Evolutionary conservation across 2,888 invertebrate genomes (phyloP).

Genomic region (Helicoverpa assulta): DNA sequence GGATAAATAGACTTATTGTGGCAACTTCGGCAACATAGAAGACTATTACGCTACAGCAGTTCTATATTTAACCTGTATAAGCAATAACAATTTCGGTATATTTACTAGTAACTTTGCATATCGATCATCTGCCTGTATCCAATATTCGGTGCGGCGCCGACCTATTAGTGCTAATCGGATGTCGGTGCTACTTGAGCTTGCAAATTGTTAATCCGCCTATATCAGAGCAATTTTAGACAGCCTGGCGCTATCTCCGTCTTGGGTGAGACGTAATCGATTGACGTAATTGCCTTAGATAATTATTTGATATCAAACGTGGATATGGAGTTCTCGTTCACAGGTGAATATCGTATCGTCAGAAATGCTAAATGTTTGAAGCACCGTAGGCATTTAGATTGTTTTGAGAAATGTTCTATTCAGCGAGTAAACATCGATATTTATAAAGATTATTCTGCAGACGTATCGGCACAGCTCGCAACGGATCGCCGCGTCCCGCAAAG

Average conservation of each 20-base stretch:
- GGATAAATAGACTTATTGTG: too few relatives aligned
- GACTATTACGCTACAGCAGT: too few relatives aligned
- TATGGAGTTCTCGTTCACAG: background rate
- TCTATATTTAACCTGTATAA: too few relatives aligned
- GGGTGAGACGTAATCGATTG: slow-evolving; percentile 22
- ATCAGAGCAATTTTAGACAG: slow-evolving; percentile 48
- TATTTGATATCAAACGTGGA: slow-evolving; percentile 13
- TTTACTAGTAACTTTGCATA: slow-evolving; percentile 16
- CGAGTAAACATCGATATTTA: background rate
- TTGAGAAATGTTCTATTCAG: background rate
- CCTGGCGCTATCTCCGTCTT: slow-evolving; percentile 32
- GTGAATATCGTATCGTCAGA: too few relatives aligned
- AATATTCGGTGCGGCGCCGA: slow-evolving; percentile 31
- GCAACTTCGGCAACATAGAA: too few relatives aligned
- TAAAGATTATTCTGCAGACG: background rate
- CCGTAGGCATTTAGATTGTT: background rate
- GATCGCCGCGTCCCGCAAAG: slow-evolving; percentile 2
- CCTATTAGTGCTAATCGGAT: slow-evolving; percentile 51
- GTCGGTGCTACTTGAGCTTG: slow-evolving; percentile 44
- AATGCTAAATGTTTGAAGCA: too few relatives aligned
- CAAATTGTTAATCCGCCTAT: slow-evolving; percentile 50
- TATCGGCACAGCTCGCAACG: background rate
- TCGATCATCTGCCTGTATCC: slow-evolving; percentile 20
- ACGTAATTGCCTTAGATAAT: slow-evolving; percentile 35
- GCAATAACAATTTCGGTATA: background rate